Evolutionary conservation across 2,113 vertebrate genomes (phyloP).

Genomic region (Nanorana parkeri): DNA sequence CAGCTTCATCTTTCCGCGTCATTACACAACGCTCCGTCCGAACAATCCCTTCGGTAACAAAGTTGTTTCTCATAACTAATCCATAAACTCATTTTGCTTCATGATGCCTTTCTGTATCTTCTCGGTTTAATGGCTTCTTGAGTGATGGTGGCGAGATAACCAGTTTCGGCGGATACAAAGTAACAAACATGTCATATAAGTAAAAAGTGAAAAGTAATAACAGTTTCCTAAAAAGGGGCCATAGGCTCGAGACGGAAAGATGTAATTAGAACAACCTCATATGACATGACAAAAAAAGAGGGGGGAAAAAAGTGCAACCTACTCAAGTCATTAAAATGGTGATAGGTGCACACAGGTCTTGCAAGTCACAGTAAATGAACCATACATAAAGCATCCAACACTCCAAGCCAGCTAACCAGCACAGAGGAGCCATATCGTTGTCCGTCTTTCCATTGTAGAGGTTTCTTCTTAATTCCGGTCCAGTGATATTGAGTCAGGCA

Average conservation of each 20-base stretch:
- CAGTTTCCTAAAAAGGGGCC: background rate
- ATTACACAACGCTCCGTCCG: background rate
- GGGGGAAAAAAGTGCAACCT: too few relatives aligned
- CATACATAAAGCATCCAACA: too few relatives aligned
- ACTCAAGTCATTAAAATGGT: too few relatives aligned
- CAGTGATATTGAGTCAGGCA: too few relatives aligned
- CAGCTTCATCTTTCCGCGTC: background rate
- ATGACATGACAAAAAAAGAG: too few relatives aligned
- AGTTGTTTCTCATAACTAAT: background rate
- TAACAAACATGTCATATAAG: background rate
- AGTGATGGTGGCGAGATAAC: background rate
- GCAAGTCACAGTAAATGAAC: too few relatives aligned
- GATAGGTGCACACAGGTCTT: too few relatives aligned
- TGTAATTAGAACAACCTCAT: background rate
- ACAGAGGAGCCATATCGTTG: too few relatives aligned
- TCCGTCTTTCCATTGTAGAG: too few relatives aligned
- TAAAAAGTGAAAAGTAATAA: background rate
- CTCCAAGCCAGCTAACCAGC: too few relatives aligned
- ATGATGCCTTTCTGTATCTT: background rate
- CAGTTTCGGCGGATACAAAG: background rate
- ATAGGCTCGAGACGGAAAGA: background rate
- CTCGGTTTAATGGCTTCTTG: background rate
- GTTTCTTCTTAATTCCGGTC: too few relatives aligned
- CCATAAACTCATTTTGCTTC: background rate
- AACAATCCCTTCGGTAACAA: background rate